These are phyloP conservation scores for Pentalonia nigronervosa DNA, from an alignment of 1,140 invertebrate species.

Conservation along the genomic window DNA sequence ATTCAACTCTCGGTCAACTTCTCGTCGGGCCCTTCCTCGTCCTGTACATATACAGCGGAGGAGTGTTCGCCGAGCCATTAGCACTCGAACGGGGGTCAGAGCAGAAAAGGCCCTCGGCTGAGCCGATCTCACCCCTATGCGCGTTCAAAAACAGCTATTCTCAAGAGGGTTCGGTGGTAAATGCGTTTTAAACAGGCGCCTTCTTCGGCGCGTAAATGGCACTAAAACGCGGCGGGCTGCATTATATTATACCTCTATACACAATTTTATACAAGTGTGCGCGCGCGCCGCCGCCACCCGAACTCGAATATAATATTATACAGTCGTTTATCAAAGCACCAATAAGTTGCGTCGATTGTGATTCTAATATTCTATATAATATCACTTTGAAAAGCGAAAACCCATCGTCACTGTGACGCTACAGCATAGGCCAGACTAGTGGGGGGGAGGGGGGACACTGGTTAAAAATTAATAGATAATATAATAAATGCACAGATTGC, in stretches of 20 bases:
- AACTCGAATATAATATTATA: background rate
- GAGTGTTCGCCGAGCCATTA: slow-evolving; percentile 51
- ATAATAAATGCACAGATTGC: no score
- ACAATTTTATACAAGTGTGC: background rate
- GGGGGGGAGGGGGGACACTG: no score
- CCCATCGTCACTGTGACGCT: no score
- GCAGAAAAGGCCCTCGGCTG: slow-evolving; percentile 38
- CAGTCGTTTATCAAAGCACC: background rate
- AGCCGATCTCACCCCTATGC: slow-evolving; percentile 9
- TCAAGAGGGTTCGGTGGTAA: slow-evolving; percentile 36
- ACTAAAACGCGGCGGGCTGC: background rate
- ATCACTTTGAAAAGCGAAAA: background rate
- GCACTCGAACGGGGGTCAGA: slow-evolving; percentile 46
- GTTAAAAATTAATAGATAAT: no score
- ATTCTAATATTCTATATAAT: background rate
- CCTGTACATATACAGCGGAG: background rate
- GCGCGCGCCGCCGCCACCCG: background rate
- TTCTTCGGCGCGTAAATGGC: slow-evolving; percentile 2
- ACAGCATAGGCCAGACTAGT: no score
- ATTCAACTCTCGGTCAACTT: slow-evolving; percentile 46
- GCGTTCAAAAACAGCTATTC: slow-evolving; percentile 42
- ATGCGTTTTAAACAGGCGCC: slow-evolving; percentile 43
- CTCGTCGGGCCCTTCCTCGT: background rate
- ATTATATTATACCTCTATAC: background rate
- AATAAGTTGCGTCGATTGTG: background rate